Percentiles rank a stretch among this genome's conserved stretches.
phyloP scores from a whole-genome alignment of 2,888 invertebrate species.

The Oscheius sp. region DNA sequence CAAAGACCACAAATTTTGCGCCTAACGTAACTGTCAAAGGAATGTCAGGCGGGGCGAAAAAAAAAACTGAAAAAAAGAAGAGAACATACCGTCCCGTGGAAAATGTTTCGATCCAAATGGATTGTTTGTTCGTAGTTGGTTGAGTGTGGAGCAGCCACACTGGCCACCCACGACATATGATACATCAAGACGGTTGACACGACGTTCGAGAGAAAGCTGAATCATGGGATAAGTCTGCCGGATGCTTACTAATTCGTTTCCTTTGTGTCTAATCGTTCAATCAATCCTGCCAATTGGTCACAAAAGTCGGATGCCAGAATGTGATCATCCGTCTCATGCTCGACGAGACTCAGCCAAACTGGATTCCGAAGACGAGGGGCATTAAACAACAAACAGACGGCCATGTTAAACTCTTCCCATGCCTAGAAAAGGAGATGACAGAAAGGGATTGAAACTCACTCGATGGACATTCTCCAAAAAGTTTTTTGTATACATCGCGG shows the following conservation, averaged over 20 bases:
- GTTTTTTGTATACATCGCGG: constrained; percentile 42
- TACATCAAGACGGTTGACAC: constrained; percentile 66
- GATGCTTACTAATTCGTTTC: constrained; percentile 59
- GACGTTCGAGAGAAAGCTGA: constrained; percentile 63
- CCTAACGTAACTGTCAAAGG: too few species aligned
- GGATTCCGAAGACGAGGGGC: constrained; percentile 56
- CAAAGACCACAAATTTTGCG: constrained; percentile 9
- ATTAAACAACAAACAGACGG: constrained; percentile 60
- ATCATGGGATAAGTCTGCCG: neutral
- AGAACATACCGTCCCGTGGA: constrained; percentile 51
- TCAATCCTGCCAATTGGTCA: constrained; percentile 50
- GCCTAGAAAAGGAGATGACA: constrained; percentile 37
- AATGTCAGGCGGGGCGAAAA: too few species aligned
- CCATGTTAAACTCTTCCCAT: constrained; percentile 51
- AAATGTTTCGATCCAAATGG: constrained; percentile 23
- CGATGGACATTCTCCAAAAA: constrained; percentile 56
- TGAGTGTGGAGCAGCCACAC: constrained; percentile 56
- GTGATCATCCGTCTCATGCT: constrained; percentile 37
- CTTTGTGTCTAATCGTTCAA: constrained; percentile 55
- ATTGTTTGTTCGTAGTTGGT: neutral
- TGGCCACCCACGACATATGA: constrained; percentile 67
- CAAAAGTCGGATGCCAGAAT: constrained; percentile 54
- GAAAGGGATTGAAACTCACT: constrained; percentile 33
- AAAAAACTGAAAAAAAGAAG: neutral
- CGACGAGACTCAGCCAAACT: constrained; percentile 59